A percentile compares a stretch with the other conserved stretches of the same genome.
phyloP scores from a whole-genome alignment of 2,888 invertebrate species.

The Amblyjoppa fuscipennis region DNA sequence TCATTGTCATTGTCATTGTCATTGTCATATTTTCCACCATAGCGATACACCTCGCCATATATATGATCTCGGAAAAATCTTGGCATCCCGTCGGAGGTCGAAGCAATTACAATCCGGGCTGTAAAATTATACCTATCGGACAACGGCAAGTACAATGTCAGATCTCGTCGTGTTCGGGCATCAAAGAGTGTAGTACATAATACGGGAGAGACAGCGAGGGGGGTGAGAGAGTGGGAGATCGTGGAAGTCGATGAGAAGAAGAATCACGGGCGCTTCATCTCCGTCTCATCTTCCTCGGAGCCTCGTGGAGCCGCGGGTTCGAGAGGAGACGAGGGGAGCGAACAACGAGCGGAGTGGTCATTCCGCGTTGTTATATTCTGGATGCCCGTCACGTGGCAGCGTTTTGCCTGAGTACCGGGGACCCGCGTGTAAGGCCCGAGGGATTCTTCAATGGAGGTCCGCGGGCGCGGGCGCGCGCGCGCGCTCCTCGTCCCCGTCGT shows the following conservation, averaged over 20 bases:
- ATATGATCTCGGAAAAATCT: background rate
- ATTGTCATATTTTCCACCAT: background rate
- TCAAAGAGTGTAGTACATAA: background rate
- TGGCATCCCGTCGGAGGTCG: background rate
- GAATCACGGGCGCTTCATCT: conserved; percentile 27
- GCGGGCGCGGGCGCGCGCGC: conserved; percentile 54
- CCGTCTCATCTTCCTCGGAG: conserved; percentile 8
- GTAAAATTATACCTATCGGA: background rate
- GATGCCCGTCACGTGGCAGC: conserved; percentile 81
- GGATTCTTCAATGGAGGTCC: conserved; percentile 72
- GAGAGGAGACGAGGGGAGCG: background rate
- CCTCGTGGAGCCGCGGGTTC: background rate
- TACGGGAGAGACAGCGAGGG: background rate
- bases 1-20: no score
- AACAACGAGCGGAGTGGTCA: conserved; percentile 60
- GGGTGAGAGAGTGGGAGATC: background rate
- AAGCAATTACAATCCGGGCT: background rate
- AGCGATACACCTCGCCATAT: background rate
- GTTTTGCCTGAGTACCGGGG: conserved; percentile 80
- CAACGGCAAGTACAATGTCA: conserved; percentile 14
- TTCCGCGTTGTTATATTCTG: conserved; percentile 73
- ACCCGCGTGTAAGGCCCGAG: conserved; percentile 63
- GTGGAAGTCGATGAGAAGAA: conserved; percentile 15
- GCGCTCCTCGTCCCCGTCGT: background rate
- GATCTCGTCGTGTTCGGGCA: conserved; percentile 2